A percentile compares a stretch with the other conserved stretches of the same genome.
Evolutionary conservation across 2,113 vertebrate species (phyloP).

Genomic region (Syngnathus scovelli): DNA sequence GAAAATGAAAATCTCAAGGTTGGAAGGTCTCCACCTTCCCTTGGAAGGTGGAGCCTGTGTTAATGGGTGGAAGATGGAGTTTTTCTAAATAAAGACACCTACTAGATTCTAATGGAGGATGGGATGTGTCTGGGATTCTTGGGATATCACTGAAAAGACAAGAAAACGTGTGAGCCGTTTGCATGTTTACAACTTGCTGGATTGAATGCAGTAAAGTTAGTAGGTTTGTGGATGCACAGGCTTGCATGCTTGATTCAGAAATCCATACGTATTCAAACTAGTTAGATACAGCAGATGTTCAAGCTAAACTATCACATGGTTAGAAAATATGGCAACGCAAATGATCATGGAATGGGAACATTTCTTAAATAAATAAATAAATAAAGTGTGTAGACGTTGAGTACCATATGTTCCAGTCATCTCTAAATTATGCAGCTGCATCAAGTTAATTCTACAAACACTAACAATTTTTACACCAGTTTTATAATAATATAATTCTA

Average conservation of each 20-base stretch:
- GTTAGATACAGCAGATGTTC: slow-evolving; percentile 16
- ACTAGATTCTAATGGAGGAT: slow-evolving; percentile 98
- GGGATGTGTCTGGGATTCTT: slow-evolving; percentile 95
- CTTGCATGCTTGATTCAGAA: slow-evolving; percentile 38
- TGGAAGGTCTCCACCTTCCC: neutral
- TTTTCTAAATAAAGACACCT: slow-evolving; percentile 48
- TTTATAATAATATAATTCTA: no score
- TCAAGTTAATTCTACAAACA: slow-evolving; percentile 4
- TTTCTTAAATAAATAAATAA: neutral
- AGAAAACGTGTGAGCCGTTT: slow-evolving; percentile 13
- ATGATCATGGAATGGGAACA: slow-evolving; percentile 14
- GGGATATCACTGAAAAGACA: slow-evolving; percentile 88
- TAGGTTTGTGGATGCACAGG: slow-evolving; percentile 26
- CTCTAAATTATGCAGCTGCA: no score
- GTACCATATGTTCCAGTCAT: no score
- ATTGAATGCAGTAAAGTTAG: slow-evolving; percentile 4
- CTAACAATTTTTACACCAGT: slow-evolving; percentile 29
- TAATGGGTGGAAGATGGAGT: no score
- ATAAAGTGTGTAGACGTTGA: no score
- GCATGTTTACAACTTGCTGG: neutral
- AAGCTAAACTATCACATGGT: slow-evolving; percentile 25
- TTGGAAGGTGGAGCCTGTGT: neutral
- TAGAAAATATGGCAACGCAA: slow-evolving; percentile 35
- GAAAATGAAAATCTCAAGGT: neutral
- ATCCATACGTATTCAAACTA: slow-evolving; percentile 16